Evolutionary conservation across 2,888 invertebrate species (phyloP).

Genomic region (Allophyes oxyacanthae): DNA sequence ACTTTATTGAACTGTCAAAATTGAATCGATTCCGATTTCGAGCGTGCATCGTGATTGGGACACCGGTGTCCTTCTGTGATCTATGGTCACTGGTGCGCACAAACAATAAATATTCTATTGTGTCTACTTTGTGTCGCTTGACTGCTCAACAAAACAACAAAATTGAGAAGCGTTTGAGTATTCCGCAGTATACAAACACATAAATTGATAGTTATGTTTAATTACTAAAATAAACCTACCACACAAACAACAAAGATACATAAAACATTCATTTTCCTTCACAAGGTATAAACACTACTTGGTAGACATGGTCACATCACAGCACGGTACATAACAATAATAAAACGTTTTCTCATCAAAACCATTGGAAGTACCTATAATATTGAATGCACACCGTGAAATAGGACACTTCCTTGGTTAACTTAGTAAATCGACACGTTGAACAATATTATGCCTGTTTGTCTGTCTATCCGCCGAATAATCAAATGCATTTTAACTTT

Average conservation of each 20-base stretch:
- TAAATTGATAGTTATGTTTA: too few species aligned
- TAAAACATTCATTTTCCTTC: conserved; percentile 42
- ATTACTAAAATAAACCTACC: conserved; percentile 23
- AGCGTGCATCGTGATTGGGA: too few species aligned
- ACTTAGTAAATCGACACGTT: neutral
- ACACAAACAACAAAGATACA: conserved; percentile 28
- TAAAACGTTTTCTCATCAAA: conserved; percentile 55
- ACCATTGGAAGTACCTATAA: conserved; percentile 16
- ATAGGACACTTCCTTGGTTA: conserved; percentile 32
- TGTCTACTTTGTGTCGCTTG: too few species aligned
- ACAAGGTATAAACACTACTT: conserved; percentile 15
- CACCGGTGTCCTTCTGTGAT: too few species aligned
- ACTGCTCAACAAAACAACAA: too few species aligned
- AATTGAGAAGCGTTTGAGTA: too few species aligned
- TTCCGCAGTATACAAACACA: too few species aligned
- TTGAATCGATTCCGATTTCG: too few species aligned
- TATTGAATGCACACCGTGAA: conserved; percentile 63
- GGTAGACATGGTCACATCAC: conserved; percentile 18
- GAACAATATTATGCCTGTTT: conserved; percentile 3
- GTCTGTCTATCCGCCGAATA: neutral
- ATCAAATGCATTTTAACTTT: neutral
- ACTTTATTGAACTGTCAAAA: too few species aligned
- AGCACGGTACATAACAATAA: conserved; percentile 22
- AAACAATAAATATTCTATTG: too few species aligned
- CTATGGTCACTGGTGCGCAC: too few species aligned